Base-by-base conservation (phyloP, 2,797 vertebrate species). In the Podargus strigoides region DNA sequence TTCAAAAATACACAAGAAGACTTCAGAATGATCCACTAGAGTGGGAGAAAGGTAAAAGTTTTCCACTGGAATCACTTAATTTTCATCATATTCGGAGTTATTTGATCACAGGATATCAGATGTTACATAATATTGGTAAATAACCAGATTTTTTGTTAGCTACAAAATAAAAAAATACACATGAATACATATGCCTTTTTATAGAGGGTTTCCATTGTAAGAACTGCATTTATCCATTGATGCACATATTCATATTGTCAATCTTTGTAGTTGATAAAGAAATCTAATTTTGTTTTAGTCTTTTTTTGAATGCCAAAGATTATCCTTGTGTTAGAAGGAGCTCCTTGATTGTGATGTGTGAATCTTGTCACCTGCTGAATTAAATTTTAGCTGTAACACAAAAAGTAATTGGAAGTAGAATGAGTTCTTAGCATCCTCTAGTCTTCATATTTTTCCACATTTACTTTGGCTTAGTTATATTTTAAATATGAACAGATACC, bases 401-500 rank as follows among this genome's bases (percentile, higher is more conserved):
- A 63, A 49, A 90, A 77, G 32, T 72, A 84, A 59, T 55, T 75
- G 64, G 44, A 73, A 79, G 11, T 36, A 73, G 46, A 88, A 78
- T 14, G 14, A 90, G 37, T 60, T 88, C 41, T 73, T 88, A 14
- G 7, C 30, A 10, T 83, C 27, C 34, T 84, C 77, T 46, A 84
- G 14, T 42, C 26, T 78, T 83, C 23, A 5, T 47, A 24, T 59
- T 81, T 37, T 66, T 70, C 42, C 7, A 8, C 28, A 52, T 79
- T 94, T 58, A 34, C 73, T 90, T 94, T 80, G 64, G 27, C 67
- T 73, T n/a, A 39, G 46, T 78, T 95, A n/a, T 85, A 64, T 80
- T 90, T 87, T 49, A 75, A 80, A 89, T 95, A 86, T 36, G 83
- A 96, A 93, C 50, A 88, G 73, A 89, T 62, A 90, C 52, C 36